Evolutionary conservation across 2,113 vertebrate genomes (phyloP), one percentile per base, ranked within the genome.

Genomic region (Grallaria varia): DNA sequence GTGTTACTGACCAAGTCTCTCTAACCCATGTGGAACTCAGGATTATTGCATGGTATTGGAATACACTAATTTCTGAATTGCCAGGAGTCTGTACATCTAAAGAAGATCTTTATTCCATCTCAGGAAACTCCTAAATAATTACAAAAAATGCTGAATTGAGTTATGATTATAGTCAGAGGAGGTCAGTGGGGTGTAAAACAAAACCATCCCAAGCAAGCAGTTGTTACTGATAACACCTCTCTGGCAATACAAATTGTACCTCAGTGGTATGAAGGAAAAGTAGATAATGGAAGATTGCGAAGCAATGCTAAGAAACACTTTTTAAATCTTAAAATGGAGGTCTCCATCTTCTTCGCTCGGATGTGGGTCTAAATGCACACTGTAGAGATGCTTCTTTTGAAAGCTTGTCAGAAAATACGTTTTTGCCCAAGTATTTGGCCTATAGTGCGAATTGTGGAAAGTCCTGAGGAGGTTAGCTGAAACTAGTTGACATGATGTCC

Each of bases 401-500:
- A 76, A 79, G 25, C 42, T 62, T 10, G 0, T 76, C n/a, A 42
- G 58, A 89, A 84, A 76, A 44, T 39, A 17, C 6, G 6, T 4
- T 76, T 95, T 91, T 94, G 25, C 35, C 12, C 28, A 63, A 27
- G 35, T 73, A n/a, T 52, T 91, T 87, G 33, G 16, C n/a, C 64
- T 11, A 2, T 76, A 2, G 19, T 68, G 63, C 42, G 39, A 83
- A 42, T 13, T 50, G 8, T 84, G 37, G 13, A 69, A 87, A 85
- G 69, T 82, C 20, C 23, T 28, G 39, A 28, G 23, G 33, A 40
- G 33, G 28, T 56, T 75, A 50, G 22, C 31, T 87, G 56, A 58
- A 89, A 25, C 6, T 50, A 19, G 6, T 2, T 75, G 39, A 5
- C 0, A 0, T 44, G 27, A 18, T 45, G 27, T 37, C 14, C 35